Percentiles rank a stretch among this genome's conserved stretches.
Evolutionary conservation across 2,113 vertebrate species (phyloP).

Genomic region (Paralichthys olivaceus): DNA sequence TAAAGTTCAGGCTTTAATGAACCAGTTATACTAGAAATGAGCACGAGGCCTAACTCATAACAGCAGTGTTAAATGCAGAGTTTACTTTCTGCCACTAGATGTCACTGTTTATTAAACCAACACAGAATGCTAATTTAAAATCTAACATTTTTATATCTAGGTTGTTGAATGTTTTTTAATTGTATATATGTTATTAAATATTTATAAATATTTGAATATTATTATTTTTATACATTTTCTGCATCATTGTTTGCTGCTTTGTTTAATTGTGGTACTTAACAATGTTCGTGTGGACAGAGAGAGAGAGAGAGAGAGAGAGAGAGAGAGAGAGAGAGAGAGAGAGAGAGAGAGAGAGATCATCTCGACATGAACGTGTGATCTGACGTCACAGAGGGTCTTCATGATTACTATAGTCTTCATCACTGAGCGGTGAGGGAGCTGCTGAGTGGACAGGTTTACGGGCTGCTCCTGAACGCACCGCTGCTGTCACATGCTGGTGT

Average conservation of each 20-base stretch:
- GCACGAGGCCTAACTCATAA: background rate
- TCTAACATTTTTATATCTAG: background rate
- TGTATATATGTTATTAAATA: background rate
- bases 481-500: slow-evolving; percentile 59
- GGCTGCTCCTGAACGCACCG: slow-evolving; percentile 55
- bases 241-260: background rate
- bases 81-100: slow-evolving; percentile 33
- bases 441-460: background rate
- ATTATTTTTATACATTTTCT: background rate
- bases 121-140: accelerated
- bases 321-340: too few relatives aligned
- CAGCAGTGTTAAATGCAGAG: background rate
- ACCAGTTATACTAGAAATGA: background rate
- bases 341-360: too few relatives aligned
- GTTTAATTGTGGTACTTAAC: too few relatives aligned
- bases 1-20: background rate
- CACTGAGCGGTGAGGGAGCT: background rate
- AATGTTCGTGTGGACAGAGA: too few relatives aligned
- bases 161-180: background rate
- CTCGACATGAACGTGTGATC: too few relatives aligned
- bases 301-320: too few relatives aligned
- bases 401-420: background rate
- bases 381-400: background rate
- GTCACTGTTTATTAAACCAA: slow-evolving; percentile 6
- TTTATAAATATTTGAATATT: background rate